A percentile compares a stretch with the other conserved stretches of the same genome.
Evolutionary conservation across 2,797 vertebrate genomes (phyloP).

Genomic region (Sebastes trivittatus): DNA sequence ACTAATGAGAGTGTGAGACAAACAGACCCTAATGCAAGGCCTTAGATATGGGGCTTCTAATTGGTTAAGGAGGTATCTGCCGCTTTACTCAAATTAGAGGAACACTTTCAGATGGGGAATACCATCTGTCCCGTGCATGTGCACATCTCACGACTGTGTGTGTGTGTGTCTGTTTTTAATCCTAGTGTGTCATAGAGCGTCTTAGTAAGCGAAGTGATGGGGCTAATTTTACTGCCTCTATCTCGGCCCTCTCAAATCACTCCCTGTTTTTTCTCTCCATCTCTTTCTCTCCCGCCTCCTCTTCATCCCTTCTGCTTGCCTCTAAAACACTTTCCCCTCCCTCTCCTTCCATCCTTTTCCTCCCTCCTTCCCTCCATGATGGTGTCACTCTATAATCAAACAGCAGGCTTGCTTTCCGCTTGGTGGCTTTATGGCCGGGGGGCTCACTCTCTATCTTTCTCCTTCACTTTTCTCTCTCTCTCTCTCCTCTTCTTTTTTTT

Average conservation of each 20-base stretch:
- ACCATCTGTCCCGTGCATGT: conserved; percentile 68
- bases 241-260: conserved; percentile 56
- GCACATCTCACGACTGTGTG: conserved; percentile 20
- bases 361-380: conserved; percentile 56
- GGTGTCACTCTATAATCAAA: conserved; percentile 85
- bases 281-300: conserved; percentile 24
- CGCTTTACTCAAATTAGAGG: conserved; percentile 74
- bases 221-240: conserved; percentile 74
- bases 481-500: background rate
- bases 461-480: conserved; percentile 35
- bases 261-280: conserved; percentile 22
- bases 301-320: conserved; percentile 35
- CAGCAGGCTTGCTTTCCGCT: conserved; percentile 88
- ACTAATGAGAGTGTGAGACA: conserved; percentile 35
- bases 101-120: conserved; percentile 53
- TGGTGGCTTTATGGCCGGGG: conserved; percentile 86
- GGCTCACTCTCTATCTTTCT: conserved; percentile 67
- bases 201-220: conserved; percentile 66
- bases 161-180: conserved; percentile 49
- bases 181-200: conserved; percentile 56
- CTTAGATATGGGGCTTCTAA: conserved; percentile 62
- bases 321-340: conserved; percentile 52
- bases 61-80: conserved; percentile 78
- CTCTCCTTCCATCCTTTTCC: conserved; percentile 34
- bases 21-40: conserved; percentile 22